Percentiles rank a stretch among this genome's conserved stretches.
These are phyloP conservation scores for Coenonympha glycerion DNA, from an alignment of 2,888 invertebrate genomes.

Conservation along the genomic window DNA sequence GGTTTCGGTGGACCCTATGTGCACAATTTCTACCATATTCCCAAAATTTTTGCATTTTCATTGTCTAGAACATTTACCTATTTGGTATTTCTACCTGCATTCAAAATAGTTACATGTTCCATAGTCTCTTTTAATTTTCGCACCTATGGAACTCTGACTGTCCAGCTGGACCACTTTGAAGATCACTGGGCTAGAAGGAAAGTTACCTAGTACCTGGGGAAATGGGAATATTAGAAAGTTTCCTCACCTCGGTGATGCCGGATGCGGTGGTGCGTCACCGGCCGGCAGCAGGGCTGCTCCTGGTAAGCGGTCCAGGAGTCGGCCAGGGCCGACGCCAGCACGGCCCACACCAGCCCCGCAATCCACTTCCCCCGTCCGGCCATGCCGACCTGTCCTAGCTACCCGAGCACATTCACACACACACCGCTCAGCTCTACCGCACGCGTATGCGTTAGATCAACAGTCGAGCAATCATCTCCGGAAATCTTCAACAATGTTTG, in stretches of 20 bases:
- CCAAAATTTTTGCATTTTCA: no score
- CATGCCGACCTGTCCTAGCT: conserved; percentile 45
- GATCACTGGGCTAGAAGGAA: no score
- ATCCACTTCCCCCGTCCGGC: conserved; percentile 49
- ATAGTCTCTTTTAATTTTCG: no score
- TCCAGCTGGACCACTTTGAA: no score
- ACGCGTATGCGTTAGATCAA: conserved; percentile 45
- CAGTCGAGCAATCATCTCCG: conserved; percentile 44
- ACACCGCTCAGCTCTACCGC: conserved; percentile 41
- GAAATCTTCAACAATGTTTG: conserved; percentile 61
- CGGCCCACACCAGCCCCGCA: conserved; percentile 51
- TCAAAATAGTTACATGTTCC: no score
- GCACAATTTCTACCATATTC: no score
- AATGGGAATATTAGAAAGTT: no score
- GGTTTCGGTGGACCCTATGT: no score
- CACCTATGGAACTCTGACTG: no score
- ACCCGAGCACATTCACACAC: conserved; percentile 47
- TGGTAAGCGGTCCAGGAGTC: conserved; percentile 80
- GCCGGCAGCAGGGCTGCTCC: conserved; percentile 80
- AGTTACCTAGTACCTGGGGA: no score
- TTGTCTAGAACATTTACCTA: no score
- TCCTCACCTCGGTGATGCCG: conserved; percentile 79
- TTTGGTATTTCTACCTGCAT: no score
- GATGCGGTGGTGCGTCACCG: conserved; percentile 75
- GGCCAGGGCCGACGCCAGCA: conserved; percentile 69